Percentiles rank a stretch among this genome's conserved stretches.
Evolutionary conservation across 2,888 invertebrate genomes (phyloP).

Genomic region (Calliphora vomitoria): DNA sequence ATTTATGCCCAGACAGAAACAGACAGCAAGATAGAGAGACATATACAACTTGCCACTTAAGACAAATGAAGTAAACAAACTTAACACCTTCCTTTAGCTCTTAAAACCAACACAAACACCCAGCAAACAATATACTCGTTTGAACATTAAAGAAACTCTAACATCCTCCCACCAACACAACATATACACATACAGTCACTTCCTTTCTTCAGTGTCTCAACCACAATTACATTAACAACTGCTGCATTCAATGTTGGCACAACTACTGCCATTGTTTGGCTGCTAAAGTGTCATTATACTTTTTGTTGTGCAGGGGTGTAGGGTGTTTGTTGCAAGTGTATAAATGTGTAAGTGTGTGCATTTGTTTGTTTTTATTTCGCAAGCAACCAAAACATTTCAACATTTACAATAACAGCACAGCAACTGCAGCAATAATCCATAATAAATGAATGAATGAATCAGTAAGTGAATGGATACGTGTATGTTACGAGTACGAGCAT

Average conservation of each 20-base stretch:
- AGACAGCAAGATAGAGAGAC: constrained; percentile 1
- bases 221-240: constrained; percentile 73
- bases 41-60: constrained; percentile 60
- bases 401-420: constrained; percentile 48
- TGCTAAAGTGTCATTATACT: constrained; percentile 75
- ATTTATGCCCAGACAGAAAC: constrained; percentile 6
- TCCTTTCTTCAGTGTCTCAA: constrained; percentile 48
- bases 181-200: constrained; percentile 10
- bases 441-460: constrained; percentile 44
- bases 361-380: constrained; percentile 41
- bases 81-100: constrained; percentile 53
- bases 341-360: neutral
- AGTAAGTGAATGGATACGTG: constrained; percentile 37
- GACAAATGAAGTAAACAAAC: constrained; percentile 69
- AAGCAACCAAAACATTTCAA: constrained; percentile 68
- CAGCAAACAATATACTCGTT: neutral
- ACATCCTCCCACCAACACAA: constrained; percentile 9
- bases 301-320: constrained; percentile 23
- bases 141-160: constrained; percentile 2
- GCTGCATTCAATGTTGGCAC: constrained; percentile 71
- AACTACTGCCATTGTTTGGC: constrained; percentile 67
- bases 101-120: constrained; percentile 26
- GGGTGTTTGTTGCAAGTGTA: neutral
- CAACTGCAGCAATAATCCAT: constrained; percentile 36
- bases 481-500: constrained; percentile 24